Evolutionary conservation across 2,113 vertebrate species (phyloP).

Genomic region (Clarias macrocephalus): DNA sequence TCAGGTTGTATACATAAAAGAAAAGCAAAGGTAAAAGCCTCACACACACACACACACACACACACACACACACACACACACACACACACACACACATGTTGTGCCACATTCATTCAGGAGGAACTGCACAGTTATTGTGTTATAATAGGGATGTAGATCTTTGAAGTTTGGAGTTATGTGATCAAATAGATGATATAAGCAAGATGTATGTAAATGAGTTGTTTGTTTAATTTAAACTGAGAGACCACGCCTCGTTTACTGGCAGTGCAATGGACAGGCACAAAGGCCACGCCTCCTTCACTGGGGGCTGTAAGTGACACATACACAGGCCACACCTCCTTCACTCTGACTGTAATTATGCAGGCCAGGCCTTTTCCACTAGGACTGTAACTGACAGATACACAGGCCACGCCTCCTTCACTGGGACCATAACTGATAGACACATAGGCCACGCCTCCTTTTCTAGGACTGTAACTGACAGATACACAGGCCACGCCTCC

Average conservation of each 20-base stretch:
- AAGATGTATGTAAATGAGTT: neutral
- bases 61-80: neutral
- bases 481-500: neutral
- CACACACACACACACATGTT: neutral
- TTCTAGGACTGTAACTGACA: neutral
- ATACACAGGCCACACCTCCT: neutral
- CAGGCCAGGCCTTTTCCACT: neutral
- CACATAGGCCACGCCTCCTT: neutral
- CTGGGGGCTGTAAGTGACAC: neutral
- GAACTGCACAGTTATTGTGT: neutral
- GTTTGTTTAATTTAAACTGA: neutral
- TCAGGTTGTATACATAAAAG: conserved; percentile 45
- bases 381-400: neutral
- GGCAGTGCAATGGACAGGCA: neutral
- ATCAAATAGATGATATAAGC: neutral
- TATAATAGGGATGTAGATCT: neutral
- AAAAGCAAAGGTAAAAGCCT: conserved; percentile 22
- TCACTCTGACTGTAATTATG: neutral
- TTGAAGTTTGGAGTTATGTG: neutral
- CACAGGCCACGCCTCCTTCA: neutral
- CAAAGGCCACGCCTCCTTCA: neutral
- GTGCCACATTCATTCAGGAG: neutral
- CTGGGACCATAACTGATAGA: neutral
- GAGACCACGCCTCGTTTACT: neutral
- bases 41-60: conserved; percentile 4